Evolutionary conservation across 2,888 invertebrate genomes (phyloP).

Genomic region (Odontothrips loti): DNA sequence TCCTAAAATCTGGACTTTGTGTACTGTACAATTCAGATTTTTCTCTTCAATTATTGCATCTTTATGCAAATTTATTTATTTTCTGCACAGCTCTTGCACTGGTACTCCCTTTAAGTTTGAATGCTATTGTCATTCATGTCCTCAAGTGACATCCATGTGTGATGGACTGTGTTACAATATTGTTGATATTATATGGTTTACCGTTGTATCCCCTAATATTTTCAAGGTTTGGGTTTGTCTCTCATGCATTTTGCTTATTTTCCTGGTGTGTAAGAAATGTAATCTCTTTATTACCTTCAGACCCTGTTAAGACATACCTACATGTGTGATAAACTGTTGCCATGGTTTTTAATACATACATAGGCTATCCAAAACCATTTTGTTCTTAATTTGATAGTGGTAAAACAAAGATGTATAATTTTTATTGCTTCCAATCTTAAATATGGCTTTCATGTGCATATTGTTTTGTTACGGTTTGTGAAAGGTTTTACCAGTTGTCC

Average conservation of each 20-base stretch:
- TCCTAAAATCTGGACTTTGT: too few species aligned
- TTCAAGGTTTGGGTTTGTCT: background rate
- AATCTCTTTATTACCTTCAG: background rate
- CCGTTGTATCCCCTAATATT: background rate
- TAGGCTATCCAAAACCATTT: background rate
- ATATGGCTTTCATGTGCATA: background rate
- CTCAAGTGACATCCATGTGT: too few species aligned
- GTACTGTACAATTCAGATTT: too few species aligned
- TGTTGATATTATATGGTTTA: too few species aligned
- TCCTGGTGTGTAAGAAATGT: too few species aligned
- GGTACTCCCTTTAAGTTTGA: too few species aligned
- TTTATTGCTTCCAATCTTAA: background rate
- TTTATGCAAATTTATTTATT: too few species aligned
- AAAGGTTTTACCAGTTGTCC: background rate
- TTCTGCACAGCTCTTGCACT: too few species aligned
- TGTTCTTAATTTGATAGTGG: background rate
- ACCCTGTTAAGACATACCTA: background rate
- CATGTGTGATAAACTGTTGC: conserved; percentile 10
- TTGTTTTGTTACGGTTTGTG: background rate
- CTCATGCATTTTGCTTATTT: too few species aligned
- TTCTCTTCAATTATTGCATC: too few species aligned
- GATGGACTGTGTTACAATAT: too few species aligned
- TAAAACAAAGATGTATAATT: background rate
- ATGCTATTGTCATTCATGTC: too few species aligned
- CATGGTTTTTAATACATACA: background rate